Conservation (phyloP, 2,113 vertebrate genomes). For the Saccopteryx bilineata region DNA sequence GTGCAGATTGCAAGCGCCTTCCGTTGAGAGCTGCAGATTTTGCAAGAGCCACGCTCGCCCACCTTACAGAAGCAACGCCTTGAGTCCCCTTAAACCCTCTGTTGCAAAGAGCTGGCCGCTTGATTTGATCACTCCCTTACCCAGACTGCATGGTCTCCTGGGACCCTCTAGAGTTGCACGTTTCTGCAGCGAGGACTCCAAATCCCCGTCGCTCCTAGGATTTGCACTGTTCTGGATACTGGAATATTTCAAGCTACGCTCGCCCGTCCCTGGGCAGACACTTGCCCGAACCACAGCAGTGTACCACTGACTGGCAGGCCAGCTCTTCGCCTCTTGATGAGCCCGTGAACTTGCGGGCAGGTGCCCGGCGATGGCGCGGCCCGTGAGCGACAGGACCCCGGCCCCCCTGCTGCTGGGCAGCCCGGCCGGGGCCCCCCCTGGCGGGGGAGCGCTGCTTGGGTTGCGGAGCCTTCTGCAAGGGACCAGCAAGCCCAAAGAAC, state of each 20-base stretch:
- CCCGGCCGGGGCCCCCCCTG: conserved; percentile 71
- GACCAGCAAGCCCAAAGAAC: conserved; percentile 82
- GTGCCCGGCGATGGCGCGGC: conserved; percentile 82
- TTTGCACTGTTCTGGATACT: conserved; percentile 72
- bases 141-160: conserved; percentile 66
- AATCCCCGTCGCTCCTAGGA: conserved; percentile 67
- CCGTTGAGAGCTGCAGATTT: conserved; percentile 70
- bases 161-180: conserved; percentile 74
- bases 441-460: conserved; percentile 80
- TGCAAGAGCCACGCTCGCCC: conserved; percentile 69
- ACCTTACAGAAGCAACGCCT: conserved; percentile 67
- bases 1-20: conserved; percentile 81
- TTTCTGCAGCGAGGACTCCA: conserved; percentile 69
- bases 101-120: conserved; percentile 60
- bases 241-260: conserved; percentile 68
- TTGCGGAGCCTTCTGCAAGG: conserved; percentile 83
- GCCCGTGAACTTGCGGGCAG: conserved; percentile 78
- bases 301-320: conserved; percentile 60
- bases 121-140: conserved; percentile 48
- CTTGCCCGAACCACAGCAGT: conserved; percentile 55
- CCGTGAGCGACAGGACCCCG: conserved; percentile 81
- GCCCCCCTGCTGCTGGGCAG: conserved; percentile 80
- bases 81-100: conserved; percentile 48
- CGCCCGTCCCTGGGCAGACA: conserved; percentile 63
- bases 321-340: conserved; percentile 76